These are phyloP conservation scores for Suncus etruscus DNA, from an alignment of 2,113 vertebrate species.

Conservation along the genomic window DNA sequence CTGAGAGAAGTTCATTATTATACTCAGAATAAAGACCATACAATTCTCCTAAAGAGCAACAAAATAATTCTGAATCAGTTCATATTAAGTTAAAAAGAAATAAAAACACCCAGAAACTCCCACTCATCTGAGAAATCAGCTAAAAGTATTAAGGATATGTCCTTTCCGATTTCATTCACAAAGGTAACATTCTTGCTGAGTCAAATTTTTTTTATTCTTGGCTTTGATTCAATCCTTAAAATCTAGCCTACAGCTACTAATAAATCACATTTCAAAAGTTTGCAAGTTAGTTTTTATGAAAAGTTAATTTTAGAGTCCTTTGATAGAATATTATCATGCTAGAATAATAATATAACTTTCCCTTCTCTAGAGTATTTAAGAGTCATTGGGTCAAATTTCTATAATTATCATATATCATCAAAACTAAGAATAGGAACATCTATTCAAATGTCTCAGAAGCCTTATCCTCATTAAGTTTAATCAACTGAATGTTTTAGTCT, in stretches of 20 bases:
- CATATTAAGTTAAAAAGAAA: background rate
- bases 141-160: background rate
- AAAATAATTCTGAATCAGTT: slow-evolving; percentile 10
- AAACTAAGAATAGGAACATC: slow-evolving; percentile 57
- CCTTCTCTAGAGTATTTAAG: slow-evolving; percentile 60
- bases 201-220: slow-evolving; percentile 50
- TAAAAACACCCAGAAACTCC: background rate
- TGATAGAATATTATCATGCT: slow-evolving; percentile 45
- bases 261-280: slow-evolving; percentile 46
- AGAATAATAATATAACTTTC: slow-evolving; percentile 57
- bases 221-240: slow-evolving; percentile 17
- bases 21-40: background rate
- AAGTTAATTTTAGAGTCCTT: slow-evolving; percentile 51
- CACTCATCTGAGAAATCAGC: background rate
- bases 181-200: slow-evolving; percentile 50
- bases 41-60: background rate
- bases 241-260: slow-evolving; percentile 2
- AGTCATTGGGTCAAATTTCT: slow-evolving; percentile 59
- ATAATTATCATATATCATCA: slow-evolving; percentile 65
- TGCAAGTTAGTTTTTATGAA: slow-evolving; percentile 66
- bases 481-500: slow-evolving; percentile 65
- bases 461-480: slow-evolving; percentile 72
- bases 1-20: background rate
- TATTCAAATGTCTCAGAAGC: slow-evolving; percentile 66
- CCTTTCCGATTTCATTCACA: slow-evolving; percentile 37